Base-by-base conservation (phyloP, 2,888 invertebrate species). In the Ophonus ardosiacus region DNA sequence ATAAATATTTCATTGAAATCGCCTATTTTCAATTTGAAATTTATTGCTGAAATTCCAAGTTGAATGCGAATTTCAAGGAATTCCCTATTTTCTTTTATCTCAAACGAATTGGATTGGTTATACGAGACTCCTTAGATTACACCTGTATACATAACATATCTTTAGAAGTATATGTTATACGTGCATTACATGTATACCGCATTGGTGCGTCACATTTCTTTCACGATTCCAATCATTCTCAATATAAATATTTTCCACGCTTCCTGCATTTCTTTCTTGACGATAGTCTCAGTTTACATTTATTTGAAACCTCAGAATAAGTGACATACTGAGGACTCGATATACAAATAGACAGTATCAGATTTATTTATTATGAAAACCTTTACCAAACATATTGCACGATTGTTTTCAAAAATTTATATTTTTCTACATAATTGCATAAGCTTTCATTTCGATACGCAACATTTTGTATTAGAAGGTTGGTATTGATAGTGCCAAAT, bases 1-100 rank as follows among this genome's bases (percentile, higher is more conserved):
- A 80, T 80, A 80, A 80, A 80, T 80, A 80, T 80, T 80, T 80
- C 79, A 80, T 80, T 56, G 24, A 18, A 76, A 78, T 78, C 76
- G 56, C 31, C 59, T 80, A 61, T 80, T 80, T 80, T 80, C 79
- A 80, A 80, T 61, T 80, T 61, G 15, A 61, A 80, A 80, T 80
- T 80, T 80, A 80, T 80, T 59, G 79, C 15, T 10, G 38, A 80
- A 59, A 59, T 59, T 80, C 31, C 15, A 61, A 61, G 10, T 40
- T 17, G 61, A 61, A 59, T 31, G 15, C 38, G 61, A 7, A 61
- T 21, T 8, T 5, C 43, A 0, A 51, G 18, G 38, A 13, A 61
- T 40, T 38, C 31, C 59, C 79, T 18, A 17, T 31, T 80, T 80
- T 61, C 78, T 40, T 80, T 80, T 80, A 80, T 80, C 79, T 80